Evolutionary conservation across 2,888 invertebrate species (phyloP), one percentile per base, ranked within the genome.

Genomic region (Eremobia ochroleuca): DNA sequence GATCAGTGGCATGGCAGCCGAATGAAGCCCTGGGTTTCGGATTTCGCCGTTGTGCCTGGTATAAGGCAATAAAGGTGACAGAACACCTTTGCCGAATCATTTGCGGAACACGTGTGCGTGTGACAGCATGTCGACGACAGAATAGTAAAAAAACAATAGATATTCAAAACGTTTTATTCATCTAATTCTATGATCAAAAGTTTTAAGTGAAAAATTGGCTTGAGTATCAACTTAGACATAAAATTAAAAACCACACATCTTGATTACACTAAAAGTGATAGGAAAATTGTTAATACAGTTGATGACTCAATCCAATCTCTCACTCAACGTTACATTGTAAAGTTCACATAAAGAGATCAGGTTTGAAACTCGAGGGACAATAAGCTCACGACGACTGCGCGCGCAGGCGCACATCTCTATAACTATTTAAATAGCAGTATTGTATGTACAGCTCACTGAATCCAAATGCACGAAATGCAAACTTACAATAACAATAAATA

Each of bases 261-360:
- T 86, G 88, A 88, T 89, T 87, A 85, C 52, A 83, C 55, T 83
- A 85, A 73, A 79, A 76, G 76, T 79, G 74, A 86, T 87, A 83
- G 71, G 77, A 77, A 88, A 87, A 77, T 73, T 68, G 61, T 77
- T 81, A 80, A 83, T 74, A 75, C 28, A 82, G 67, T 84, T 78
- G 79, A n/a, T 74, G 66, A 82, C 92, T 90, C 92, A 88, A 86
- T 82, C 92, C 93, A 96, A 96, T 94, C 92, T 93, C 94, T 91
- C 93, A 92, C 91, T 88, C 85, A 92, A 91, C n/a, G 79, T 89
- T 85, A 94, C 90, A 94, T 94, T 96, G 94, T 95, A 94, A 94
- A 95, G 93, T 96, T 95, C 90, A 95, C 95, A 94, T 92, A 95
- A 91, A 96, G 96, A 96, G 96, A 96, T 95, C 94, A 94, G 94